Conservation (phyloP, 1,140 invertebrate species). For the Meloidogyne chitwoodi region DNA sequence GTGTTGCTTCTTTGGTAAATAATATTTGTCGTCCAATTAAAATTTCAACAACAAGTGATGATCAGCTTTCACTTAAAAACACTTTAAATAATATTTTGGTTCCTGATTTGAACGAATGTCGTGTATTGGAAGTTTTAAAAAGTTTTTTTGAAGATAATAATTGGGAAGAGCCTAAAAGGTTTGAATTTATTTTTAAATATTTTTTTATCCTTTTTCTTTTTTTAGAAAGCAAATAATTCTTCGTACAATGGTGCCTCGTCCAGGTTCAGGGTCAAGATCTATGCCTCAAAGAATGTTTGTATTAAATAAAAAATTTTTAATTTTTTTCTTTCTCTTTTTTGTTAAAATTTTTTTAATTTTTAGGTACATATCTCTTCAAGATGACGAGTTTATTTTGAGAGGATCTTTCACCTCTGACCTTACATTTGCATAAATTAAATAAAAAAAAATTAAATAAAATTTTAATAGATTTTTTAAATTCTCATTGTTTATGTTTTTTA, state of each 20-base stretch:
- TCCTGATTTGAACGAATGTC: constrained; percentile 7
- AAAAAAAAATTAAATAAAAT: not conserved
- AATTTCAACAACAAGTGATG: not conserved
- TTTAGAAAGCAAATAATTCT: constrained; percentile 14
- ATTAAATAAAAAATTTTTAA: not conserved
- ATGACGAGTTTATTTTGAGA: constrained; percentile 11
- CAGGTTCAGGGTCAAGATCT: constrained; percentile 2
- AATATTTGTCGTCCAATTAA: not conserved
- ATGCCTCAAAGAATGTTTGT: constrained; percentile 19
- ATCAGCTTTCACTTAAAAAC: not conserved
- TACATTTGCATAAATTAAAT: not conserved
- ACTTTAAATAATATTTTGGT: not conserved
- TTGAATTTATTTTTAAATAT: not conserved
- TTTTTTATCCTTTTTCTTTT: not conserved
- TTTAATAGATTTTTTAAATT: not conserved
- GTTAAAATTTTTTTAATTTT: not conserved
- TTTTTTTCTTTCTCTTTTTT: not conserved
- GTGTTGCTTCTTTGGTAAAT: not conserved
- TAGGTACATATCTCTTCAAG: constrained; percentile 12
- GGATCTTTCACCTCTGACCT: constrained; percentile 17
- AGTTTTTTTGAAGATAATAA: not conserved
- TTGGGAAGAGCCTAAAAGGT: not conserved
- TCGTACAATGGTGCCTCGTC: not conserved
- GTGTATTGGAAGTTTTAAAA: constrained; percentile 1
- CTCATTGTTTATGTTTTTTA: too few species aligned